Conservation (phyloP, 2,888 invertebrate species). For the Allygus modestus region DNA sequence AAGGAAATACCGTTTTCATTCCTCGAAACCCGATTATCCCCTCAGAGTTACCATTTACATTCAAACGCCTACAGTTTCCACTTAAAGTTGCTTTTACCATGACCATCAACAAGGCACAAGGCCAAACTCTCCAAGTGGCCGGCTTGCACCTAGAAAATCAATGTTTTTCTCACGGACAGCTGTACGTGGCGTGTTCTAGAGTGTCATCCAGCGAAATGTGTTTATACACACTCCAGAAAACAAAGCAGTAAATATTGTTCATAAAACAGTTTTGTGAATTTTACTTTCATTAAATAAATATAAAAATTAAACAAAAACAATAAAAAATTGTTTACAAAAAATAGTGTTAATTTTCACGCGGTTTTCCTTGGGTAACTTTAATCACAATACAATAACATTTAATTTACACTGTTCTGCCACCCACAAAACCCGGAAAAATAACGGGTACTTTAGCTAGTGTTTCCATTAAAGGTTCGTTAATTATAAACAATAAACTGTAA, state of each 20-base stretch:
- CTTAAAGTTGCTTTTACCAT: neutral
- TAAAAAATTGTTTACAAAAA: too few species aligned
- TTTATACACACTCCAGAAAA: neutral
- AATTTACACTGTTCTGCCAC: too few species aligned
- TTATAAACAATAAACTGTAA: too few species aligned
- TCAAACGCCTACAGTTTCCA: neutral
- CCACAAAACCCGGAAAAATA: too few species aligned
- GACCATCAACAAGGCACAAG: neutral
- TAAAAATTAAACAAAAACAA: too few species aligned
- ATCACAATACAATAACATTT: too few species aligned
- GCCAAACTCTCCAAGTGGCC: neutral
- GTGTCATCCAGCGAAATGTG: neutral
- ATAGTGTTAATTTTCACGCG: too few species aligned
- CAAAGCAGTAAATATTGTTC: neutral
- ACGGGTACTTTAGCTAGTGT: too few species aligned
- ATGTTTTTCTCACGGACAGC: constrained; percentile 55
- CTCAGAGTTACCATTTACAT: neutral
- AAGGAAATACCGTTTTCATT: neutral
- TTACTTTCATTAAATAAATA: too few species aligned
- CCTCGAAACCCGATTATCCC: neutral
- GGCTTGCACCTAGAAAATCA: constrained; percentile 27
- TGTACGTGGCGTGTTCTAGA: constrained; percentile 17
- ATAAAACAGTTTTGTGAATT: neutral
- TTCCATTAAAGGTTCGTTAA: too few species aligned
- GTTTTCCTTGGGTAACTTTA: too few species aligned